Conservation (phyloP, 1,140 invertebrate species). For the Andricus grossulariae region DNA sequence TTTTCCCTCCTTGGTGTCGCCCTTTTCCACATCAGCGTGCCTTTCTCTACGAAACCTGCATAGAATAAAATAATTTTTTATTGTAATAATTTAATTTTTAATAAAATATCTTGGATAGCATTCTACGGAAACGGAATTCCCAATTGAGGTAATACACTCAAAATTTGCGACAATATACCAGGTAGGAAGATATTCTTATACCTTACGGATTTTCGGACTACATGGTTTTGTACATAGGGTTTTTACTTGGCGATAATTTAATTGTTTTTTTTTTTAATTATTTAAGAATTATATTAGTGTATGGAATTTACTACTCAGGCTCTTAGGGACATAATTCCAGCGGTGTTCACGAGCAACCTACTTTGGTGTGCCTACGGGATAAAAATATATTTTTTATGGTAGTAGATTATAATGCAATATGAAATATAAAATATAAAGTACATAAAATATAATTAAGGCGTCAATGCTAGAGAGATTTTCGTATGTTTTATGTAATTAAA, state of each 20-base stretch:
- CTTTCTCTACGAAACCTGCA: conserved; percentile 71
- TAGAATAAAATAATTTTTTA: conserved; percentile 42
- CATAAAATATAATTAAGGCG: conserved; percentile 13
- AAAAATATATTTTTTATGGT: conserved; percentile 54
- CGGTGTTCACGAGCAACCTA: conserved; percentile 75
- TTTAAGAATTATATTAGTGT: conserved; percentile 37
- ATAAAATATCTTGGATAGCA: background rate
- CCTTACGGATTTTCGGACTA: background rate
- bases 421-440: conserved; percentile 38
- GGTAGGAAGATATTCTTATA: background rate
- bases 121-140: background rate
- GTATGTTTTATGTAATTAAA: background rate
- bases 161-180: background rate
- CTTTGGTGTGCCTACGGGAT: conserved; percentile 70
- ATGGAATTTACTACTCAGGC: conserved; percentile 55
- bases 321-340: conserved; percentile 69
- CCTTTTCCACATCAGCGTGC: conserved; percentile 81
- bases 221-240: conserved; percentile 4
- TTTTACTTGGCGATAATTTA: background rate
- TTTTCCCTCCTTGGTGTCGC: conserved; percentile 75
- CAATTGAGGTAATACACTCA: background rate
- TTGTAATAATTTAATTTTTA: background rate
- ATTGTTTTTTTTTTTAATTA: conserved; percentile 1
- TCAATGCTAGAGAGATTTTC: background rate
- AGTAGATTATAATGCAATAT: conserved; percentile 39